phyloP scores from a whole-genome alignment of 2,888 invertebrate genomes.

The Cephus rjabovi region DNA sequence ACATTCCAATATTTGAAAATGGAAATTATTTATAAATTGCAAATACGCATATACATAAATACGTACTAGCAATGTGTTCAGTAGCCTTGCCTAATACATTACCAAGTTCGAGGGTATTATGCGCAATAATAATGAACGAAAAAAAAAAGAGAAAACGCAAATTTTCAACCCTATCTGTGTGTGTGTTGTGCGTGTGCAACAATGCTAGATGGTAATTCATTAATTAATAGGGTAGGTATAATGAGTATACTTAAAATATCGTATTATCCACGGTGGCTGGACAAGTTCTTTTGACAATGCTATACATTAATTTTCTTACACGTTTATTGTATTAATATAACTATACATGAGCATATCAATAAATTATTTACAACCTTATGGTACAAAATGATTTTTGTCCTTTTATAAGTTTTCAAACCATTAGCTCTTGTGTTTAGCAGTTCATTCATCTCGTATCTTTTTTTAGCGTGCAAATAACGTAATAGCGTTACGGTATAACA shows the following conservation, averaged over 20 bases:
- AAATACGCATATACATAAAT: neutral
- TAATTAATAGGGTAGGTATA: slow-evolving; percentile 28
- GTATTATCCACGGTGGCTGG: slow-evolving; percentile 46
- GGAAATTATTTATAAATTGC: too few relatives aligned
- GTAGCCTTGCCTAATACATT: neutral
- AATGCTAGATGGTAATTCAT: slow-evolving; percentile 12
- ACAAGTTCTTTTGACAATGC: slow-evolving; percentile 28
- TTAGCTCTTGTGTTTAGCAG: neutral
- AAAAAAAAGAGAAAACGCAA: neutral
- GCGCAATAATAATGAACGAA: neutral
- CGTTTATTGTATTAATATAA: slow-evolving; percentile 52
- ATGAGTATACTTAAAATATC: slow-evolving; percentile 32
- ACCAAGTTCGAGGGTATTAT: neutral
- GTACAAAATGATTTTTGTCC: slow-evolving; percentile 33
- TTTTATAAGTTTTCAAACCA: neutral
- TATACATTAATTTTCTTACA: slow-evolving; percentile 47
- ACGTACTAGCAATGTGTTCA: neutral
- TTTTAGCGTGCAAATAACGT: neutral
- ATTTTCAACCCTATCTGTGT: neutral
- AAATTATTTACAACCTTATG: slow-evolving; percentile 63
- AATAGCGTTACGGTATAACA: neutral
- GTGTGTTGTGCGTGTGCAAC: neutral
- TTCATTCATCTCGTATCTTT: neutral
- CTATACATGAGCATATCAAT: slow-evolving; percentile 56
- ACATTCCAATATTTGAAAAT: neutral